Conservation (phyloP, 2,113 vertebrate genomes). For the Rhinichthys klamathensis region DNA sequence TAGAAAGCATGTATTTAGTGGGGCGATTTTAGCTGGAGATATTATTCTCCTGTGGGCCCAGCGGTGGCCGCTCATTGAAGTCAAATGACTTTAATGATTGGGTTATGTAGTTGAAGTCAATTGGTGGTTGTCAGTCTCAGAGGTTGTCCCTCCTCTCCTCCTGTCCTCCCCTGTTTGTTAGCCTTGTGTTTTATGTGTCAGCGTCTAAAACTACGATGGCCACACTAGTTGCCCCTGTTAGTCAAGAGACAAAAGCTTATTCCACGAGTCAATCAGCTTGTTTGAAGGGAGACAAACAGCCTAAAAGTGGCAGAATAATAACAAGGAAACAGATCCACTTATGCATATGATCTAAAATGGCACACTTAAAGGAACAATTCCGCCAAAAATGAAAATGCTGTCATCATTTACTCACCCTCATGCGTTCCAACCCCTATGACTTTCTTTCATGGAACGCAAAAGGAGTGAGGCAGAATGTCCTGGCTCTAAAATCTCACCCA, state of each 20-base stretch:
- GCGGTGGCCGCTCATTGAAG: constrained; percentile 74
- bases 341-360: neutral
- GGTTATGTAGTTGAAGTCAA: constrained; percentile 75
- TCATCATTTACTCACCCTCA: neutral
- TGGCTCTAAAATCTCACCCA: neutral
- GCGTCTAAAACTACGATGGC: constrained; percentile 65
- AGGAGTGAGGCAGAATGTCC: neutral
- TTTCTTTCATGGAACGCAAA: neutral
- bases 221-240: constrained; percentile 50
- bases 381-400: neutral
- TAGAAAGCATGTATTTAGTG: constrained; percentile 55
- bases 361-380: constrained; percentile 5
- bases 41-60: constrained; percentile 72
- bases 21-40: constrained; percentile 64
- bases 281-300: constrained; percentile 39
- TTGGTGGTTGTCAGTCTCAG: constrained; percentile 79
- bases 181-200: constrained; percentile 61
- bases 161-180: constrained; percentile 60
- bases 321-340: constrained; percentile 20
- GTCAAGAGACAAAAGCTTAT: constrained; percentile 39
- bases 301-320: constrained; percentile 37
- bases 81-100: constrained; percentile 79
- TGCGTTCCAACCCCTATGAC: neutral
- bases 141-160: constrained; percentile 62
- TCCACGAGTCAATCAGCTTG: constrained; percentile 9